Percentiles rank a stretch among this genome's conserved stretches.
These are phyloP conservation scores for Diloba caeruleocephala DNA, from an alignment of 2,888 invertebrate species.

Conservation along the genomic window DNA sequence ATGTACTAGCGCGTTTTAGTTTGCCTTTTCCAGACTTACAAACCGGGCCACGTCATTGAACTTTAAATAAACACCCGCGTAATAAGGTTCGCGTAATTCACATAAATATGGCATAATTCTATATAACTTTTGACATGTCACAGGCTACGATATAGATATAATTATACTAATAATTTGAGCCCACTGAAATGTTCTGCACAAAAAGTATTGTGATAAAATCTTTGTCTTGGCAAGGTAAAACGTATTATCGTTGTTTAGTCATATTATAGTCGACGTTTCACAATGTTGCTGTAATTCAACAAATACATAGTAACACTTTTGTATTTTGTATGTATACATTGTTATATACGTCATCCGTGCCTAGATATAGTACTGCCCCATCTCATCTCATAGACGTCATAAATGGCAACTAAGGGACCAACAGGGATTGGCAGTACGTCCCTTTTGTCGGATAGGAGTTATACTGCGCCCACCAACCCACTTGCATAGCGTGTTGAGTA, in stretches of 20 bases:
- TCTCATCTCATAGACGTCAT: no score
- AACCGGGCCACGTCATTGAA: conserved; percentile 17
- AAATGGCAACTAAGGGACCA: no score
- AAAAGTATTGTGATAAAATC: conserved; percentile 20
- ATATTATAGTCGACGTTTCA: conserved; percentile 21
- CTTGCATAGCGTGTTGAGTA: no score
- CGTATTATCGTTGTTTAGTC: conserved; percentile 45
- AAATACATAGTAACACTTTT: conserved; percentile 1
- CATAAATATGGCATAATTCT: conserved; percentile 53
- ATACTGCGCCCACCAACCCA: no score
- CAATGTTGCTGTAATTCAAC: conserved; percentile 10
- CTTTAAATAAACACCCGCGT: conserved; percentile 16
- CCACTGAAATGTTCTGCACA: conserved; percentile 24
- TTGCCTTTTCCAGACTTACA: conserved; percentile 20
- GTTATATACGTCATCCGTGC: no score
- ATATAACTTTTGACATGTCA: conserved; percentile 50
- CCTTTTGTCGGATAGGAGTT: no score
- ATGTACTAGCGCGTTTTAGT: conserved; percentile 3
- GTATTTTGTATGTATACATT: no score
- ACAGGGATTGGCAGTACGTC: no score
- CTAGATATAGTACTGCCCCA: no score
- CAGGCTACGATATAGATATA: conserved; percentile 30
- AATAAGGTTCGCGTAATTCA: conserved; percentile 40
- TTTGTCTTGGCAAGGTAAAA: conserved; percentile 43
- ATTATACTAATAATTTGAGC: conserved; percentile 32